phyloP scores from a whole-genome alignment of 2,888 invertebrate genomes.

The Tethea ocularis region DNA sequence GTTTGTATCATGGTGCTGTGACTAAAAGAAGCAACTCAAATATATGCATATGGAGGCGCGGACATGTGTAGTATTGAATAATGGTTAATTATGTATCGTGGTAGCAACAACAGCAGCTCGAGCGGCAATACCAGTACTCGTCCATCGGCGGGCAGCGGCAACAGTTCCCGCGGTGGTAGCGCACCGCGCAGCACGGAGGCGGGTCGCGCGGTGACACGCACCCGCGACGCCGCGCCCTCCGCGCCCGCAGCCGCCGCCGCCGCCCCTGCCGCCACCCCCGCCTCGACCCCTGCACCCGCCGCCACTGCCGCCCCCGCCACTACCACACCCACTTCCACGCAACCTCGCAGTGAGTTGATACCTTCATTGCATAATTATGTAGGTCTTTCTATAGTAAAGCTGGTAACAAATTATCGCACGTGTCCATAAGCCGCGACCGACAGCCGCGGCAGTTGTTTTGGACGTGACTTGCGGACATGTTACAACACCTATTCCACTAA shows the following conservation, averaged over 20 bases:
- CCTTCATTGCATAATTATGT: no score
- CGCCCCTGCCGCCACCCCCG: constrained; percentile 17
- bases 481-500: no score
- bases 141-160: constrained; percentile 59
- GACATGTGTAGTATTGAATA: no score
- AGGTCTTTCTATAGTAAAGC: no score
- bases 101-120: constrained; percentile 66
- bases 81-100: no score
- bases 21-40: no score
- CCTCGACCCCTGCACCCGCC: constrained; percentile 8
- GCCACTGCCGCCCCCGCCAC: not conserved
- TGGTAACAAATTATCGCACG: no score
- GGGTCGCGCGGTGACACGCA: constrained; percentile 55
- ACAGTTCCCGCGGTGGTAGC: constrained; percentile 77
- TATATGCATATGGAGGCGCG: no score
- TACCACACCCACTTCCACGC: constrained; percentile 39
- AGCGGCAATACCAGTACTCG: constrained; percentile 53
- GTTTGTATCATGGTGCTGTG: no score
- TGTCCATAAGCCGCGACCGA: no score
- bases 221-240: constrained; percentile 35
- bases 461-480: no score
- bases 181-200: constrained; percentile 51
- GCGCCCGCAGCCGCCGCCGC: constrained; percentile 27
- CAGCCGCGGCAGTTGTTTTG: no score
- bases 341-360: constrained; percentile 42